Evolutionary conservation across 2,113 vertebrate species (phyloP).

Genomic region (Ivindomyrus marchei): DNA sequence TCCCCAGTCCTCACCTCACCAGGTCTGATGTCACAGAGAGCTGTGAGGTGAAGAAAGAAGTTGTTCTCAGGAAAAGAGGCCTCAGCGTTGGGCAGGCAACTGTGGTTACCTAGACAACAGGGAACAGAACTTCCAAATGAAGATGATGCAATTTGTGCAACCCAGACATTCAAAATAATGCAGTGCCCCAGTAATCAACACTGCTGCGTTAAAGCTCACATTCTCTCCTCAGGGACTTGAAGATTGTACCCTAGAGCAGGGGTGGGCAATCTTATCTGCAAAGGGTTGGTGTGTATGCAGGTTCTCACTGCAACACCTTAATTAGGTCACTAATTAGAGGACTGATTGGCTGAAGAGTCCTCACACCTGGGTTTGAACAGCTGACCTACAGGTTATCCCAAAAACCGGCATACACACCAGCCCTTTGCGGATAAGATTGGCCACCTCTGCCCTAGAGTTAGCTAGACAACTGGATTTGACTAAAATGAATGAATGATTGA

Average conservation of each 20-base stretch:
- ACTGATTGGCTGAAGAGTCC: too few species aligned
- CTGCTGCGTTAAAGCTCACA: not conserved
- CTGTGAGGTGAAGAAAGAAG: constrained; percentile 83
- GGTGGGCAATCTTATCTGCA: too few species aligned
- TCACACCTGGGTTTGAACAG: too few species aligned
- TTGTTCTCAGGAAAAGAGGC: constrained; percentile 93
- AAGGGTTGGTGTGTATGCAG: too few species aligned
- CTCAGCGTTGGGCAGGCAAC: constrained; percentile 90
- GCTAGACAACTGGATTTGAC: not conserved
- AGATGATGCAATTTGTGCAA: not conserved
- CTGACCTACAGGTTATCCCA: too few species aligned
- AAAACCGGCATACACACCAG: too few species aligned
- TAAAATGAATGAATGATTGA: not conserved
- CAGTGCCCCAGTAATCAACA: not conserved
- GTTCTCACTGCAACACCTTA: too few species aligned
- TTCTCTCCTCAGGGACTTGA: not conserved
- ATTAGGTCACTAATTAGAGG: too few species aligned
- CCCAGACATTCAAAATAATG: not conserved
- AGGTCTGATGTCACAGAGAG: constrained; percentile 77
- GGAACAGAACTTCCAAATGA: not conserved
- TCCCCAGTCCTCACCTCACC: constrained; percentile 76
- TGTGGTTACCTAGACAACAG: constrained; percentile 82
- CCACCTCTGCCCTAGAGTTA: not conserved
- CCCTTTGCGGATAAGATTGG: too few species aligned
- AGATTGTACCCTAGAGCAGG: not conserved